Conservation (phyloP, 2,113 vertebrate species). For the Bos javanicus region DNA sequence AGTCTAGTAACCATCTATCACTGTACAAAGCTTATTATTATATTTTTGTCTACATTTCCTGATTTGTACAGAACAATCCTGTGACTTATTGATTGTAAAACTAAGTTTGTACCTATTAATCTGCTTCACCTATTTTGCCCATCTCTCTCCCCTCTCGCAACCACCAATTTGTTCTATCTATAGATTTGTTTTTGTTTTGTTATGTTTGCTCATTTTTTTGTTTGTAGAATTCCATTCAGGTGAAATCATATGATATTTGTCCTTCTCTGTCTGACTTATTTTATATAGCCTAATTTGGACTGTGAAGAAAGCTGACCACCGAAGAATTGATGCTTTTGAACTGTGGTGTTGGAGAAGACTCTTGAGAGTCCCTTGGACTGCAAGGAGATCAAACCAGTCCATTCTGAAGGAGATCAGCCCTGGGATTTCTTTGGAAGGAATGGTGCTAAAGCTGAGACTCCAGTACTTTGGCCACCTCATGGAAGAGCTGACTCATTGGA, state of each 20-base stretch:
- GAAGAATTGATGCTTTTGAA: no score
- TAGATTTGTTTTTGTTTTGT: neutral
- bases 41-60: neutral
- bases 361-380: no score
- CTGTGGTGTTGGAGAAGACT: no score
- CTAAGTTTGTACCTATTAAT: neutral
- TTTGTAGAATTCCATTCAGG: neutral
- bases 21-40: neutral
- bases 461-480: no score
- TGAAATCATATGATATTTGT: neutral
- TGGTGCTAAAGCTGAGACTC: no score
- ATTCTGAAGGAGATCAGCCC: no score
- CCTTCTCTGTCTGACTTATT: neutral
- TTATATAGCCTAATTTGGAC: neutral
- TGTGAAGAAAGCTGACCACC: no score
- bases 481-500: no score
- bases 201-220: neutral
- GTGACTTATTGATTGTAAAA: neutral
- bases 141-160: neutral
- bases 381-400: no score
- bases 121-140: neutral
- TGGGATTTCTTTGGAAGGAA: no score
- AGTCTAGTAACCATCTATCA: neutral
- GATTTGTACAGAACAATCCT: neutral
- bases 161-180: neutral